Conservation (phyloP, 2,888 invertebrate genomes). For the Tiphia femorata region DNA sequence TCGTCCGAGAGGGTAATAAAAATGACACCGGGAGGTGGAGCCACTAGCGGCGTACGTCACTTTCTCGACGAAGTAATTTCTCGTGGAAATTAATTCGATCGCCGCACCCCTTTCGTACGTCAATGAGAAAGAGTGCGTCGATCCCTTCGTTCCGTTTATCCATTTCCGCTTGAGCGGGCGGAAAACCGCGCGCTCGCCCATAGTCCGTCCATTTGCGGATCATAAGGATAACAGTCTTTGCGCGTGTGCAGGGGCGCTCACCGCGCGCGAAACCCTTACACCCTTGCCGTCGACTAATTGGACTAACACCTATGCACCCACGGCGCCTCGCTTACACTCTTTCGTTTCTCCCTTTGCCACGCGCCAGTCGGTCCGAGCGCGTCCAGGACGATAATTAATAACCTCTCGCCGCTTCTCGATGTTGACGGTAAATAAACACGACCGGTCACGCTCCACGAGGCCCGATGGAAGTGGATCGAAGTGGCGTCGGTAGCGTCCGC, state of each 20-base stretch:
- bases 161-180: too few relatives aligned
- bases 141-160: too few relatives aligned
- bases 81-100: too few relatives aligned
- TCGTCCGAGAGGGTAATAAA: too few relatives aligned
- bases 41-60: too few relatives aligned
- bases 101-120: too few relatives aligned
- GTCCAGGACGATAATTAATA: slow-evolving; percentile 58
- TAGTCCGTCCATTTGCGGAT: too few relatives aligned
- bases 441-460: not conserved
- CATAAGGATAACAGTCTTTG: slow-evolving; percentile 19
- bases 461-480: not conserved
- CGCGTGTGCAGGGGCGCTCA: slow-evolving; percentile 14
- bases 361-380: too few relatives aligned
- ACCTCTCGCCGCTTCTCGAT: slow-evolving; percentile 34
- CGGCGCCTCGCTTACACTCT: slow-evolving; percentile 5
- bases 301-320: slow-evolving; percentile 1
- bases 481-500: not conserved
- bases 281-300: slow-evolving; percentile 33
- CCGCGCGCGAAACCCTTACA: slow-evolving; percentile 11
- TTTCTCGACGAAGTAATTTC: too few relatives aligned
- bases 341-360: slow-evolving; percentile 34
- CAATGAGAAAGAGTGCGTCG: too few relatives aligned
- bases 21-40: too few relatives aligned
- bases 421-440: slow-evolving; percentile 39
- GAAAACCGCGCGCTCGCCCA: too few relatives aligned